Evolutionary conservation across 2,888 invertebrate genomes (phyloP).

Genomic region (Cryptocephalus primarius): DNA sequence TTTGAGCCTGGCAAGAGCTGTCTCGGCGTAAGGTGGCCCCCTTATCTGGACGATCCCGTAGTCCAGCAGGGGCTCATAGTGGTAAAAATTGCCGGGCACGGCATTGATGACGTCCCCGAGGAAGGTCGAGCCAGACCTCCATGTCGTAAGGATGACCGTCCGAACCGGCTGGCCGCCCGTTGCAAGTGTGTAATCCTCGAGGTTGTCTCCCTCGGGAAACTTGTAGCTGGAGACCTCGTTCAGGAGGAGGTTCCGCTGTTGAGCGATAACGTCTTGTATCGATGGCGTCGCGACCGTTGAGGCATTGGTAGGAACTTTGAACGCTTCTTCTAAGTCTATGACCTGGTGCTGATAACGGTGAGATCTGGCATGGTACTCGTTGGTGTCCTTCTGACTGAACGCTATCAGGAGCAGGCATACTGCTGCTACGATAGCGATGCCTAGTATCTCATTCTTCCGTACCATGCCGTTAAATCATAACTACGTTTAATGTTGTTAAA

Average conservation of each 20-base stretch:
- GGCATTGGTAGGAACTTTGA: constrained; percentile 8
- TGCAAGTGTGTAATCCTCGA: constrained; percentile 59
- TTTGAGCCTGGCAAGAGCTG: constrained; percentile 57
- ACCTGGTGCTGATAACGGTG: constrained; percentile 12
- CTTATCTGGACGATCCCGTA: constrained; percentile 75
- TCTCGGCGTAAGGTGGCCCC: constrained; percentile 56
- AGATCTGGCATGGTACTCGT: constrained; percentile 9
- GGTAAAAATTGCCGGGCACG: constrained; percentile 79
- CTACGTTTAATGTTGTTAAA: too few relatives aligned
- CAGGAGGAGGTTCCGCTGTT: background rate
- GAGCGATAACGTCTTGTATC: constrained; percentile 43
- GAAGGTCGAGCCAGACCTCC: constrained; percentile 86
- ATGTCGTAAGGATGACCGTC: constrained; percentile 75
- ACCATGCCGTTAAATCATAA: constrained; percentile 12
- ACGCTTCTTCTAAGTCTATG: constrained; percentile 11
- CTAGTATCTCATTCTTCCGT: constrained; percentile 21
- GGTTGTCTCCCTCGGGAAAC: constrained; percentile 47
- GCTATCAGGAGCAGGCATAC: constrained; percentile 21
- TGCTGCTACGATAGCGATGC: constrained; percentile 17
- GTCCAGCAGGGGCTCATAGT: constrained; percentile 79
- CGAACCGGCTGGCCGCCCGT: constrained; percentile 61
- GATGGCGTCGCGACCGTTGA: constrained; percentile 29
- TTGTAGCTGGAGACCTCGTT: constrained; percentile 32
- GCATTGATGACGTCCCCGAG: constrained; percentile 75
- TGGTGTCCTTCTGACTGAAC: constrained; percentile 17